Evolutionary conservation across 2,113 vertebrate genomes (phyloP), one percentile per base, ranked within the genome.

Genomic region (Ptychochromis oligacanthus): DNA sequence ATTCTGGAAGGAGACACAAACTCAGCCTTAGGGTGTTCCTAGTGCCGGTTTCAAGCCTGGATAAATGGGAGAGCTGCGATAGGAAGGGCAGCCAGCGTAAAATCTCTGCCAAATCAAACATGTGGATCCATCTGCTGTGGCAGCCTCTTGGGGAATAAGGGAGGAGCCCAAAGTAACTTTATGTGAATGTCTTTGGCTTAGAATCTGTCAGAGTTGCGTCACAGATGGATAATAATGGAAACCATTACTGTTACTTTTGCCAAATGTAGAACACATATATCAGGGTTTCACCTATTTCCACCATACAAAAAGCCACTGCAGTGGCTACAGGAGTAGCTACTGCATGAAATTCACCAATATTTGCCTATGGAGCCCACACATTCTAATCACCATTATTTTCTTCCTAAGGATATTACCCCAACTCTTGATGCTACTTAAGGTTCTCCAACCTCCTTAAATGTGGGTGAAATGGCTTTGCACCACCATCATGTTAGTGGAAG

Each of bases 81-180:
- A 64, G 17, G 64, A 12, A 67, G 22, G 14, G 64, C 64, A 46
- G 64, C 5, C 4, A 46, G 38, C 43, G 22, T 26, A 26, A 31
- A 31, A 31, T 31, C 2, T 4, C 3, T 31, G 28, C 28, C 2
- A 31, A 46, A 18, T 26, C 64, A 67, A 0, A 67, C 22, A 5
- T 6, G 38, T 2, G 0, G 62, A 26, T 65, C 13, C 38, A 26
- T 65, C 38, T 38, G 17, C 62, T 65, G 13, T 43, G 13, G 0
- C 24, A 9, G 22, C 54, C 20, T 22, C n/a, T 55, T 11, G 20
- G 54, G 54, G 22, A 22, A 56, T 22, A 56, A 56, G 5, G 38
- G 22, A 67, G 0, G 22, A 26, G 24, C 38, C 22, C 17, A 67
- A 67, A 65, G 38, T 46, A 11, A 2, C 2, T 6, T 2, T 38